Percentiles rank a stretch among this genome's conserved stretches.
Evolutionary conservation across 1,140 invertebrate genomes (phyloP).

Genomic region (Hirudo medicinalis): DNA sequence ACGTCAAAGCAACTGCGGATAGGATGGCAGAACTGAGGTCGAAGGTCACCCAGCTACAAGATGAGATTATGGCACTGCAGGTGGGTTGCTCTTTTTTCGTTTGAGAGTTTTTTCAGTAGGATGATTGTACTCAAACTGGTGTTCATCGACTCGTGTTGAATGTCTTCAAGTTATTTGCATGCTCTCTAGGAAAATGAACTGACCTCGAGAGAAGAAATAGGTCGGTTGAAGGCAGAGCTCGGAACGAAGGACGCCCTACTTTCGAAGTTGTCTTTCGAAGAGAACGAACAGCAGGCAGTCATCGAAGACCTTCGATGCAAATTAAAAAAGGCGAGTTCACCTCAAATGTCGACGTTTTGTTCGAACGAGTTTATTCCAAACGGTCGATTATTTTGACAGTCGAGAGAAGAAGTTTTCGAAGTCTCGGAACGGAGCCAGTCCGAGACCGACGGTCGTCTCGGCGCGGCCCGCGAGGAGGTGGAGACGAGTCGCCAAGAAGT

Average conservation of each 20-base stretch:
- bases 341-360: no score
- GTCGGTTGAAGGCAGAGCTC: slow-evolving; percentile 32
- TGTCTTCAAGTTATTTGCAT: slow-evolving; percentile 44
- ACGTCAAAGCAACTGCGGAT: slow-evolving; percentile 79
- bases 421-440: no score
- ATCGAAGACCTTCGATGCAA: slow-evolving; percentile 30
- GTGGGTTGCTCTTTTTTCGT: slow-evolving; percentile 22
- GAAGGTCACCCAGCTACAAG: slow-evolving; percentile 71
- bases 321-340: slow-evolving; percentile 37
- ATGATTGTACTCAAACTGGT: not conserved
- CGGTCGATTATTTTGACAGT: no score
- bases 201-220: slow-evolving; percentile 35
- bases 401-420: no score
- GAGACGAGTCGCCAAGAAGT: no score
- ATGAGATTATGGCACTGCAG: slow-evolving; percentile 37
- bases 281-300: slow-evolving; percentile 29
- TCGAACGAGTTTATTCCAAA: no score
- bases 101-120: not conserved
- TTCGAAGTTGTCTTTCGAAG: slow-evolving; percentile 31
- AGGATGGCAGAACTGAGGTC: slow-evolving; percentile 88
- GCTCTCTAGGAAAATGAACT: slow-evolving; percentile 33
- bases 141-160: not conserved
- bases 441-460: no score
- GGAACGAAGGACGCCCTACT: slow-evolving; percentile 33
- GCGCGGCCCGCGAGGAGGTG: no score